Percentiles rank a stretch among this genome's conserved stretches.
Evolutionary conservation across 2,113 vertebrate species (phyloP).

Genomic region (Periophthalmodon schlosseri): DNA sequence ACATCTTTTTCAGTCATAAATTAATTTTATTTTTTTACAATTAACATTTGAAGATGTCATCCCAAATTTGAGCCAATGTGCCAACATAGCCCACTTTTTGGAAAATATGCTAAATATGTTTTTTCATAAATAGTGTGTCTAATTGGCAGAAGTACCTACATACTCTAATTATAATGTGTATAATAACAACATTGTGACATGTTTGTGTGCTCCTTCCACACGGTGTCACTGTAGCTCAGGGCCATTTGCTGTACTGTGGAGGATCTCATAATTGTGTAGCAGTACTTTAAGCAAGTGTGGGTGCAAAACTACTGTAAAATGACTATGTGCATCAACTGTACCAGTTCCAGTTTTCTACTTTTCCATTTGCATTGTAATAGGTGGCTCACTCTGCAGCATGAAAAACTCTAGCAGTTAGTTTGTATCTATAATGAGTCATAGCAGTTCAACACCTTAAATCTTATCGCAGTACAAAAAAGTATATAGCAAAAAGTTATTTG

Average conservation of each 20-base stretch:
- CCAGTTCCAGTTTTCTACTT: background rate
- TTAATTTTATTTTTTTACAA: no score
- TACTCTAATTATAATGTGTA: background rate
- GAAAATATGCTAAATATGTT: background rate
- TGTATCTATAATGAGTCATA: no score
- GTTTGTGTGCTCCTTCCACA: constrained; percentile 35
- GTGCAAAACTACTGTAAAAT: background rate
- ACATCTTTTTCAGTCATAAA: background rate
- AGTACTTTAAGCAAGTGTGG: no score
- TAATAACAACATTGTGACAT: background rate
- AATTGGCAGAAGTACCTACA: background rate
- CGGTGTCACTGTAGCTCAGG: constrained; percentile 55
- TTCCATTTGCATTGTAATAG: background rate
- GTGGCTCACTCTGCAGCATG: background rate
- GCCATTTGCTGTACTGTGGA: background rate
- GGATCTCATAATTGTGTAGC: background rate
- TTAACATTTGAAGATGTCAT: no score
- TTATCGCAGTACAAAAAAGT: no score
- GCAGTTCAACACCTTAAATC: no score
- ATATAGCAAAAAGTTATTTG: no score
- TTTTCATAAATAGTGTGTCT: background rate
- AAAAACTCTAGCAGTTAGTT: no score
- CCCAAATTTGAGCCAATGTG: background rate
- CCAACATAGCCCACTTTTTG: background rate
- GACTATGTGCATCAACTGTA: background rate